phyloP scores from a whole-genome alignment of 2,888 invertebrate genomes.

The Drosophila putrida region DNA sequence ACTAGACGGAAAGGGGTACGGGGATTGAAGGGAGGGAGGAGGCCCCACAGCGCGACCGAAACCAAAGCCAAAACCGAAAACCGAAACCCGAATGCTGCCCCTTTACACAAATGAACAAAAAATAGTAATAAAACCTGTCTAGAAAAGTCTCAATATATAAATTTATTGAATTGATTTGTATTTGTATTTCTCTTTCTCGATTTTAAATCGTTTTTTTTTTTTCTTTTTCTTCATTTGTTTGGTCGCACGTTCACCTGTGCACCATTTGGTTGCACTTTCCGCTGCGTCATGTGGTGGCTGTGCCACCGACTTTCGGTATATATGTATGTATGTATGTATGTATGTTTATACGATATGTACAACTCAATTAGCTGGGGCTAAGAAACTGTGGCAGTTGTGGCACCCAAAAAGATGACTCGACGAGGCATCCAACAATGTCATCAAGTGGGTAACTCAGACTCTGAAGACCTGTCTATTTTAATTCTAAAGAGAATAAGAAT shows the following conservation, averaged over 20 bases:
- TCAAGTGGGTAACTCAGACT: slow-evolving; percentile 9
- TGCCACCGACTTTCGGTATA: slow-evolving; percentile 35
- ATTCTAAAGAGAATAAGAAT: too few species aligned
- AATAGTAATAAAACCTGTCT: slow-evolving; percentile 54
- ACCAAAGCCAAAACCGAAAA: slow-evolving; percentile 14
- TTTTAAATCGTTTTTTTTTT: slow-evolving; percentile 37
- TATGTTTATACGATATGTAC: slow-evolving; percentile 32
- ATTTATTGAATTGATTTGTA: slow-evolving; percentile 76
- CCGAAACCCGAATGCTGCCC: slow-evolving; percentile 27
- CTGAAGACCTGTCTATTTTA: too few species aligned
- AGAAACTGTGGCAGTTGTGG: slow-evolving; percentile 25
- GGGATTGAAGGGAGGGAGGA: background rate
- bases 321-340: background rate
- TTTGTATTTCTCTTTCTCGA: slow-evolving; percentile 54
- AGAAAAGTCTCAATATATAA: slow-evolving; percentile 46
- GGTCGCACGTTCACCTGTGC: slow-evolving; percentile 49
- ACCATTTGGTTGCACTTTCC: slow-evolving; percentile 45
- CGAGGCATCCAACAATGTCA: slow-evolving; percentile 25
- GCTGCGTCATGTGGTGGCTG: slow-evolving; percentile 65
- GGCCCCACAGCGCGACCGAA: slow-evolving; percentile 54
- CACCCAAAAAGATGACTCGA: slow-evolving; percentile 16
- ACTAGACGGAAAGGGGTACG: too few species aligned
- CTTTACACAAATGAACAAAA: slow-evolving; percentile 4
- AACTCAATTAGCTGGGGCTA: slow-evolving; percentile 72
- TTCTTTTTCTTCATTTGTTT: background rate